Evolutionary conservation across 2,797 vertebrate species (phyloP).

Genomic region (Gymnoscopelus braueri): DNA sequence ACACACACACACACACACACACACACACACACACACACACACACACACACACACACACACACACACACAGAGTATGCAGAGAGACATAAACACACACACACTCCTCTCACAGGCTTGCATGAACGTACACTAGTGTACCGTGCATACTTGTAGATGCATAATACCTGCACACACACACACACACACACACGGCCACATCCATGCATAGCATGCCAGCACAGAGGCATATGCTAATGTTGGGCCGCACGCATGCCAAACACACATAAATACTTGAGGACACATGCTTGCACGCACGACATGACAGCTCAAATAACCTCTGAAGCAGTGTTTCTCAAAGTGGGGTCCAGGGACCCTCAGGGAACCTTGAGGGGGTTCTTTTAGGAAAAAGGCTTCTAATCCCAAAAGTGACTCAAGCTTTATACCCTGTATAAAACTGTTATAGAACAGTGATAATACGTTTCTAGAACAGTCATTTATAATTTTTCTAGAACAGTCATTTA

Average conservation of each 20-base stretch:
- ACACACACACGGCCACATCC: neutral
- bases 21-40: slow-evolving; percentile 29
- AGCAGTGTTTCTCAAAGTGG: too few species aligned
- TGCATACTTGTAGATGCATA: neutral
- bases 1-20: slow-evolving; percentile 15
- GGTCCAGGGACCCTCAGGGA: too few species aligned
- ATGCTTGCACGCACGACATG: neutral
- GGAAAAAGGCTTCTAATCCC: too few species aligned
- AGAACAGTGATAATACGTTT: too few species aligned
- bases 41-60: slow-evolving; percentile 13
- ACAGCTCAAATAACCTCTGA: neutral
- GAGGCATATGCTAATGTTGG: slow-evolving; percentile 14
- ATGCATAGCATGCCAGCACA: slow-evolving; percentile 6
- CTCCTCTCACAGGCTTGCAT: neutral
- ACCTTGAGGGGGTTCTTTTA: too few species aligned
- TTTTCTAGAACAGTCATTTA: too few species aligned
- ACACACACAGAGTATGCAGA: neutral
- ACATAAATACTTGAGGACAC: slow-evolving; percentile 28
- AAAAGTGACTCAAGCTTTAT: neutral
- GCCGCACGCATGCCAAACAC: slow-evolving; percentile 45
- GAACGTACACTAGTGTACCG: neutral
- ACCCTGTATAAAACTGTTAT: too few species aligned
- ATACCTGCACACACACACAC: slow-evolving; percentile 1
- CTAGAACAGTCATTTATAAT: too few species aligned
- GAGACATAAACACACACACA: slow-evolving; percentile 14